Evolutionary conservation across 2,797 vertebrate genomes (phyloP).

Genomic region (Enteromius argenteus): DNA sequence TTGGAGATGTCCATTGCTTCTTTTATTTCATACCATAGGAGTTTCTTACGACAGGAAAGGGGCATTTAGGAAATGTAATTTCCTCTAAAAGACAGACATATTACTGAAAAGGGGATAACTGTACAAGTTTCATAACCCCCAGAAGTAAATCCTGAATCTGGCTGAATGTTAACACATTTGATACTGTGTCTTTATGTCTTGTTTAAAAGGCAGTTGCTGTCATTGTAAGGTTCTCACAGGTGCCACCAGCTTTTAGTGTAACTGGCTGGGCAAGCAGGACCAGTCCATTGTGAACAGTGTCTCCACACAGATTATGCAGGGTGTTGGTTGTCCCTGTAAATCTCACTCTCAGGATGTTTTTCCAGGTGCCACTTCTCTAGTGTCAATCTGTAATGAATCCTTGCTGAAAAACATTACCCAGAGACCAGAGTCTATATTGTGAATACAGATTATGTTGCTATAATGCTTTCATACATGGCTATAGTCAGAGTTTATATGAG

Average conservation of each 20-base stretch:
- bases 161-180: background rate
- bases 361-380: conserved; percentile 65
- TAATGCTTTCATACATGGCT: conserved; percentile 20
- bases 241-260: background rate
- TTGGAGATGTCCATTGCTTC: background rate
- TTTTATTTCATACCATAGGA: background rate
- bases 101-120: background rate
- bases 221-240: background rate
- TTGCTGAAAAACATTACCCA: conserved; percentile 54
- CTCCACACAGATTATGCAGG: background rate
- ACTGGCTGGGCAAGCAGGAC: conserved; percentile 10
- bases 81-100: background rate
- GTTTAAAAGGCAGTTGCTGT: conserved; percentile 5
- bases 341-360: conserved; percentile 60
- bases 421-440: conserved; percentile 13
- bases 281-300: background rate
- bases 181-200: background rate
- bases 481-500: conserved; percentile 40
- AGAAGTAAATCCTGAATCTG: background rate
- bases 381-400: conserved; percentile 4
- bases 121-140: background rate
- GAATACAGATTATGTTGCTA: conserved; percentile 16
- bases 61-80: conserved; percentile 18
- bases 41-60: background rate
- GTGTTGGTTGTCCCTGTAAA: conserved; percentile 37